Conservation (phyloP, 2,888 invertebrate genomes). For the Hirtodrosophila duncani region DNA sequence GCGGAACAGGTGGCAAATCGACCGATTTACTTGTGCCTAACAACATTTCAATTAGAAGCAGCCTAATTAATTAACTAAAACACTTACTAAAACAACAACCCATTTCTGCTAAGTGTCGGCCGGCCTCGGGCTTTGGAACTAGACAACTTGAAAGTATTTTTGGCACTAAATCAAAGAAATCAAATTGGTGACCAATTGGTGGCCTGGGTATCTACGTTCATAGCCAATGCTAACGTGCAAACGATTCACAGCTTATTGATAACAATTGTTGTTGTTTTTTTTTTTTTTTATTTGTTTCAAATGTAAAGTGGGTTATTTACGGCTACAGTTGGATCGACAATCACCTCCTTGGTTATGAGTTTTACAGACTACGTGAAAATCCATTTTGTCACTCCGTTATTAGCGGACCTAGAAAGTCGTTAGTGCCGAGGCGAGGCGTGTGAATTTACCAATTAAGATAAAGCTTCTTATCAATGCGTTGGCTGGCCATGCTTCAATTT, state of each 20-base stretch:
- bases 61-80: slow-evolving; percentile 7
- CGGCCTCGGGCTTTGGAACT: slow-evolving; percentile 13
- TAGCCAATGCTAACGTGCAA: slow-evolving; percentile 42
- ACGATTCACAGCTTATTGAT: slow-evolving; percentile 55
- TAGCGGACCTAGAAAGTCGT: slow-evolving; percentile 39
- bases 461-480: slow-evolving; percentile 49
- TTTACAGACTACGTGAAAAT: slow-evolving; percentile 10
- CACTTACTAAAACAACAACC: slow-evolving; percentile 64
- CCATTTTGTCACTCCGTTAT: slow-evolving; percentile 13
- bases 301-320: slow-evolving; percentile 63
- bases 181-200: slow-evolving; percentile 64
- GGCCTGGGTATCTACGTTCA: slow-evolving; percentile 24
- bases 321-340: slow-evolving; percentile 28
- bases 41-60: background rate
- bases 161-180: slow-evolving; percentile 58
- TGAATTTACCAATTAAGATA: slow-evolving; percentile 53
- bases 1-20: slow-evolving; percentile 60
- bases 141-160: slow-evolving; percentile 42
- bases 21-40: slow-evolving; percentile 65
- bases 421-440: slow-evolving; percentile 5
- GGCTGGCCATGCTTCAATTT: slow-evolving; percentile 20
- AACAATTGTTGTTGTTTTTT: slow-evolving; percentile 37
- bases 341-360: slow-evolving; percentile 23
- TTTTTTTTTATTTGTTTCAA: slow-evolving; percentile 59
- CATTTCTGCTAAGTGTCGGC: slow-evolving; percentile 35